Percentiles rank a stretch among this genome's conserved stretches.
These are phyloP conservation scores for Chrysomallon squamiferum DNA, from an alignment of 1,140 invertebrate genomes.

Conservation along the genomic window DNA sequence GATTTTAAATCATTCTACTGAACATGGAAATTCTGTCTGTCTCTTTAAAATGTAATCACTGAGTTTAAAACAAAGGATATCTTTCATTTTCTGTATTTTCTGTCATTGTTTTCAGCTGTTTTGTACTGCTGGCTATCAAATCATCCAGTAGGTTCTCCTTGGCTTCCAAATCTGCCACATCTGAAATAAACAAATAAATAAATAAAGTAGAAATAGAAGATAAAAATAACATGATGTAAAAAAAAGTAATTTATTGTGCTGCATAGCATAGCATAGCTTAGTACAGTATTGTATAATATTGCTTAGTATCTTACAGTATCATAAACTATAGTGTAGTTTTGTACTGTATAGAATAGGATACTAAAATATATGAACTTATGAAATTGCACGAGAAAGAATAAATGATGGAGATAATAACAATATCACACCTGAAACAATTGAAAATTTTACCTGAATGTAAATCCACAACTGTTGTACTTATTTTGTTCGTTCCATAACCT, in stretches of 20 bases:
- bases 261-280: background rate
- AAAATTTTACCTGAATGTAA: constrained; percentile 52
- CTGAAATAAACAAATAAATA: constrained; percentile 58
- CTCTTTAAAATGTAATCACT: too few species aligned
- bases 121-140: constrained; percentile 74
- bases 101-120: constrained; percentile 82
- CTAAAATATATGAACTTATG: background rate
- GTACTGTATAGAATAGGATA: background rate
- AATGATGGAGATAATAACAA: too few species aligned
- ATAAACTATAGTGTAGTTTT: background rate
- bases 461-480: constrained; percentile 47
- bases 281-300: background rate
- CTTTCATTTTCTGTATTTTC: constrained; percentile 78
- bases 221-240: background rate
- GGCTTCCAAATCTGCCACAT: constrained; percentile 75
- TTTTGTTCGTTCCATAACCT: constrained; percentile 9
- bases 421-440: too few species aligned
- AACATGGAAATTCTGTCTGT: too few species aligned
- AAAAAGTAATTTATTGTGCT: background rate
- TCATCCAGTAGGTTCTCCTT: constrained; percentile 80
- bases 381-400: too few species aligned
- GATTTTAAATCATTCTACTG: too few species aligned
- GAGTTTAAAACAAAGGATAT: too few species aligned
- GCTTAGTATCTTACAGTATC: background rate
- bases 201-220: background rate